Evolutionary conservation across 2,888 invertebrate species (phyloP).

Genomic region (Thysanoteuthis rhombus): DNA sequence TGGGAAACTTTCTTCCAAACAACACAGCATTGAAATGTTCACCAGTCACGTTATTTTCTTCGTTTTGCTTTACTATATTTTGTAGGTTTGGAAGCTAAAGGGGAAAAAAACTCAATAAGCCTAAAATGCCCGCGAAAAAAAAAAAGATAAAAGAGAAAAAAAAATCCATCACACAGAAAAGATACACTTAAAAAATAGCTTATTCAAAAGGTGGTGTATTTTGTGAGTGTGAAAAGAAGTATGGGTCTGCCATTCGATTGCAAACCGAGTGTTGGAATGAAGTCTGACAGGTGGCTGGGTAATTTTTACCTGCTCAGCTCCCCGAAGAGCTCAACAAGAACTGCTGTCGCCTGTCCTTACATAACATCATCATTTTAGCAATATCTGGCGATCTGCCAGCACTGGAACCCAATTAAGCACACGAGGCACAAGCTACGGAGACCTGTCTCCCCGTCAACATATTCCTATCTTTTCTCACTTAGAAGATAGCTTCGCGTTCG

Average conservation of each 20-base stretch:
- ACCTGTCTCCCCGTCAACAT: not conserved
- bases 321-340: not conserved
- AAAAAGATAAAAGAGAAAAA: not conserved
- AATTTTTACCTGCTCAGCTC: not conserved
- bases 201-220: not conserved
- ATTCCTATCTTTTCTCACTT: not conserved
- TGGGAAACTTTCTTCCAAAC: not conserved
- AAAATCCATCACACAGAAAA: not conserved
- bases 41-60: not conserved
- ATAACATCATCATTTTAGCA: not conserved
- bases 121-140: not conserved
- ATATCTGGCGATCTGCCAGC: conserved; percentile 12
- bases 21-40: not conserved
- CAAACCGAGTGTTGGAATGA: not conserved
- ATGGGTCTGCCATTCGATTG: not conserved
- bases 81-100: not conserved
- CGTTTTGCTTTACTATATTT: not conserved
- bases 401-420: not conserved
- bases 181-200: not conserved
- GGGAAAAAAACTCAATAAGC: not conserved
- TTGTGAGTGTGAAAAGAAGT: not conserved
- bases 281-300: not conserved
- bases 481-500: not conserved
- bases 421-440: not conserved
- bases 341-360: not conserved